Conservation (phyloP, 2,797 vertebrate genomes). For the Myoxocephalus aenaeus region DNA sequence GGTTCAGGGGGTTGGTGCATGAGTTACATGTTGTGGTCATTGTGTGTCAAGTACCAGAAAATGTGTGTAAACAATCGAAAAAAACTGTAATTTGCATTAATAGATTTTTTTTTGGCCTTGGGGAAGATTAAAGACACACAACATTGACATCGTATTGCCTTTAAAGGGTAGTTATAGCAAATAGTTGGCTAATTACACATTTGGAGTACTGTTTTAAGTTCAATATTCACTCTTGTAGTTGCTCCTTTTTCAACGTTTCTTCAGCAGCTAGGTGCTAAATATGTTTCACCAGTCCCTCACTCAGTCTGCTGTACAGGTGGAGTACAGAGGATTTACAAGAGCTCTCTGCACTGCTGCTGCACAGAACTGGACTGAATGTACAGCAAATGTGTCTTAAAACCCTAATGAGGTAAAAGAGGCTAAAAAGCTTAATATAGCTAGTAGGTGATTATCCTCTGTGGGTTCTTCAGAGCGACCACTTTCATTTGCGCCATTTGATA, state of each 20-base stretch:
- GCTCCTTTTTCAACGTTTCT: background rate
- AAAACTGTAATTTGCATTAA: background rate
- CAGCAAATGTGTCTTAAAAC: slow-evolving; percentile 11
- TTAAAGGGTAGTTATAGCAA: background rate
- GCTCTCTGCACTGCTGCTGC: background rate
- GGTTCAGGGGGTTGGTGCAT: no score
- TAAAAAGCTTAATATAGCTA: slow-evolving; percentile 2
- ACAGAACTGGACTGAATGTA: background rate
- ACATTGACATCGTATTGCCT: background rate
- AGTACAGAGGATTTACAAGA: background rate
- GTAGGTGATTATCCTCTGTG: background rate
- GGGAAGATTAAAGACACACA: background rate
- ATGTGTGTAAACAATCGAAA: no score
- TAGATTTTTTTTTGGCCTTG: background rate
- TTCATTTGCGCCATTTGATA: slow-evolving; percentile 19
- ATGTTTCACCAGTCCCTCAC: background rate
- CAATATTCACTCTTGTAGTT: background rate
- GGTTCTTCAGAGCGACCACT: slow-evolving; percentile 1
- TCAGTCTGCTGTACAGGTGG: background rate
- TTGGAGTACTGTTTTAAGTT: background rate
- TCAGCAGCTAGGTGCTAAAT: background rate
- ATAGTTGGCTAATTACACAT: background rate
- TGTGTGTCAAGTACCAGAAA: no score
- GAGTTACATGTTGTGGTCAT: no score
- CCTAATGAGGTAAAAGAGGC: slow-evolving; percentile 12